phyloP scores from a whole-genome alignment of 2,113 vertebrate genomes.

The Plectropomus leopardus region DNA sequence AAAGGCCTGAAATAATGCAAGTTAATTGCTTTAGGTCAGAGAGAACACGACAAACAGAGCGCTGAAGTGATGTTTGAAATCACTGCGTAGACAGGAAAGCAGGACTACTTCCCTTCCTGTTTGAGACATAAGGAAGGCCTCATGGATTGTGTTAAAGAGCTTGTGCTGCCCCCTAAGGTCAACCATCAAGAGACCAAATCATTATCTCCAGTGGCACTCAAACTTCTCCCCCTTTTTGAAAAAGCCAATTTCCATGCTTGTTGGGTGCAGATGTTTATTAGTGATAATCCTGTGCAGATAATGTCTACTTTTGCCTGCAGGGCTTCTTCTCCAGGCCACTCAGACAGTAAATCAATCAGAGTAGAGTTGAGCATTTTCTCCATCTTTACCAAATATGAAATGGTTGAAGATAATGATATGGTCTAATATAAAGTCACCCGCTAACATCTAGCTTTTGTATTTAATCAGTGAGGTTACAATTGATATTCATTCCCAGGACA shows the following conservation, averaged over 20 bases:
- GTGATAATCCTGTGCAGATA: neutral
- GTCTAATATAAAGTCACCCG: neutral
- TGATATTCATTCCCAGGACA: too few species aligned
- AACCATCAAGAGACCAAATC: neutral
- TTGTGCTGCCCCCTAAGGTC: neutral
- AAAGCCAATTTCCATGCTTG: neutral
- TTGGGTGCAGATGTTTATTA: neutral
- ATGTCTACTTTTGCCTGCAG: neutral
- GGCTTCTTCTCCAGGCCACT: neutral
- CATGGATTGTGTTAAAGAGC: neutral
- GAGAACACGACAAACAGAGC: constrained; percentile 12
- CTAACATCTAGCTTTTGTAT: too few species aligned
- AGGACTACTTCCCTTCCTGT: neutral
- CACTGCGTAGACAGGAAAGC: neutral
- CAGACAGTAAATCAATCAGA: neutral
- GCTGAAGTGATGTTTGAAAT: constrained; percentile 14
- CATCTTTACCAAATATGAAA: neutral
- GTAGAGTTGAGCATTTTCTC: too few species aligned
- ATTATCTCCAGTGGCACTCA: too few species aligned
- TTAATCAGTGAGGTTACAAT: too few species aligned
- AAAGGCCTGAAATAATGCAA: constrained; percentile 41
- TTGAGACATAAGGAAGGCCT: neutral
- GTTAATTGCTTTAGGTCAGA: constrained; percentile 56
- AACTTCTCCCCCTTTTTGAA: neutral
- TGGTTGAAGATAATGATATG: neutral